phyloP scores from a whole-genome alignment of 2,113 vertebrate genomes.

The Siniperca chuatsi region DNA sequence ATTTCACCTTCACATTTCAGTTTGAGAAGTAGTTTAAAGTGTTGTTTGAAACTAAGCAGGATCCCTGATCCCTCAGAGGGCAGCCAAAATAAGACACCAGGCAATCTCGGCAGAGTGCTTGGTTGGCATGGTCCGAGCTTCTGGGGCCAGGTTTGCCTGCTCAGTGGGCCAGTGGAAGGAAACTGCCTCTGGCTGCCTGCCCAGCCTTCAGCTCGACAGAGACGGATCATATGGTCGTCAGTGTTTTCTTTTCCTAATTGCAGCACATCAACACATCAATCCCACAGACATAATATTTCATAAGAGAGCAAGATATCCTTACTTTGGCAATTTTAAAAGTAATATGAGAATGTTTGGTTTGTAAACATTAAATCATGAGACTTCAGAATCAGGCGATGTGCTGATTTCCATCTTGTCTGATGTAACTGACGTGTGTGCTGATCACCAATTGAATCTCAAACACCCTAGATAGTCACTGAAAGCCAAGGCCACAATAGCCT shows the following conservation, averaged over 20 bases:
- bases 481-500: neutral
- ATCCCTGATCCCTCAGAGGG: constrained; percentile 47
- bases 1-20: constrained; percentile 42
- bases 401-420: constrained; percentile 4
- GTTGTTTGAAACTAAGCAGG: constrained; percentile 58
- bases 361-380: neutral
- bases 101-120: constrained; percentile 69
- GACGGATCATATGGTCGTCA: constrained; percentile 71
- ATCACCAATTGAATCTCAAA: constrained; percentile 2
- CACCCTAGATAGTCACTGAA: neutral
- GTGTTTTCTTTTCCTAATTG: constrained; percentile 67
- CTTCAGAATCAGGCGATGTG: neutral
- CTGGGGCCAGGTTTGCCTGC: constrained; percentile 59
- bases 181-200: constrained; percentile 67
- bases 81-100: constrained; percentile 64
- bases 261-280: constrained; percentile 62
- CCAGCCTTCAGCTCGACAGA: constrained; percentile 73
- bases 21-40: constrained; percentile 48
- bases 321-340: constrained; percentile 6
- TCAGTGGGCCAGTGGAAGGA: constrained; percentile 66
- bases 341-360: constrained; percentile 18
- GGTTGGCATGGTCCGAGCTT: constrained; percentile 45
- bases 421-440: neutral
- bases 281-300: constrained; percentile 49
- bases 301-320: constrained; percentile 18